Evolutionary conservation across 2,113 vertebrate species (phyloP).

Genomic region (Nematolebias whitei): DNA sequence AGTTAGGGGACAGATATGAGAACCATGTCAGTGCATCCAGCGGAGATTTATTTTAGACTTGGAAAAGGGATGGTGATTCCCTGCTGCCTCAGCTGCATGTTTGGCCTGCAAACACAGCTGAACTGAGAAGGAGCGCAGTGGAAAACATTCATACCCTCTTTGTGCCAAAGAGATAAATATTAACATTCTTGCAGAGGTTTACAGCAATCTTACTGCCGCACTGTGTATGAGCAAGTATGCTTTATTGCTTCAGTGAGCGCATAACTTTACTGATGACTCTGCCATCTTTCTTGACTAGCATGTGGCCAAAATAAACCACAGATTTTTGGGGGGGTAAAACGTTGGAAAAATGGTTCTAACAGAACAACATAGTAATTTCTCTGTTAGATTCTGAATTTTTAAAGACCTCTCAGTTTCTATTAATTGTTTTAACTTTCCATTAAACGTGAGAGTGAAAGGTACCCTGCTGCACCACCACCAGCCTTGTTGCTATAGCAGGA

Average conservation of each 20-base stretch:
- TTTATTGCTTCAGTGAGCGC: slow-evolving; percentile 53
- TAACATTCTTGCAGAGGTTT: slow-evolving; percentile 66
- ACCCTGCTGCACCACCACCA: slow-evolving; percentile 15
- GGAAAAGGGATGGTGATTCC: slow-evolving; percentile 8
- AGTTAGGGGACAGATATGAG: slow-evolving; percentile 6
- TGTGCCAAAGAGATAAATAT: slow-evolving; percentile 66
- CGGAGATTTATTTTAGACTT: background rate
- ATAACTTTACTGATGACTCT: slow-evolving; percentile 32
- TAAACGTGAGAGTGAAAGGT: background rate
- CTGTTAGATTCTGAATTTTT: background rate
- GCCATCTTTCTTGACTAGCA: slow-evolving; percentile 21
- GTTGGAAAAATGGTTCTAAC: slow-evolving; percentile 6
- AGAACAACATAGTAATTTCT: background rate
- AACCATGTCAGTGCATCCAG: background rate
- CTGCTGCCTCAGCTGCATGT: slow-evolving; percentile 11
- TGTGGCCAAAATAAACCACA: slow-evolving; percentile 10
- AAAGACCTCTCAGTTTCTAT: background rate
- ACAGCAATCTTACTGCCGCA: slow-evolving; percentile 48
- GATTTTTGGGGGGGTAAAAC: background rate
- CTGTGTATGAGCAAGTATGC: slow-evolving; percentile 60
- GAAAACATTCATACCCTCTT: slow-evolving; percentile 60
- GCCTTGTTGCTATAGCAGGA: slow-evolving; percentile 31
- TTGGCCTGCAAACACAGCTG: slow-evolving; percentile 7
- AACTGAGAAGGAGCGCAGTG: slow-evolving; percentile 38
- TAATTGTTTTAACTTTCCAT: too few relatives aligned